Base-by-base conservation (phyloP, 2,888 invertebrate species). In the Pinctada fucata region DNA sequence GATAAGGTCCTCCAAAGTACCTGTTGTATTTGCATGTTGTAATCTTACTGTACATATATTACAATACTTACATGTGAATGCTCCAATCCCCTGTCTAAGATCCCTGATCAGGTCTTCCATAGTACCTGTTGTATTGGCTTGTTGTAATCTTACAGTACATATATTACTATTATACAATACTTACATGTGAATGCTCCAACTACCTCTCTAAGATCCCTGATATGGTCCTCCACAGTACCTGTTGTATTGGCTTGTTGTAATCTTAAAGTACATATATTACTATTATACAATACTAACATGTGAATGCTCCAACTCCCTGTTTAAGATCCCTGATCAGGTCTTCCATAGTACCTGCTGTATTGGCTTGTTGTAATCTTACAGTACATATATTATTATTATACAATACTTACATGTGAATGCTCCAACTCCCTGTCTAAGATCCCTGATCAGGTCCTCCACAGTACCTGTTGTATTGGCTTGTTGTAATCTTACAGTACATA, bases 331-430 rank as follows among this genome's bases (percentile, higher is more conserved):
- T 50, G n/a, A 65, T 74, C 48, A 65, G 65, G n/a, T 49, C 51
- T 16, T 50, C 31, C 3, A 65, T 48, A 8, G 65, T 50, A 45
- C 65, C 58, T 58, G 58, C 1, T 58, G 58, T 58, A 58, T 58
- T 58, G 13, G 16, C 31, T 31, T 31, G 31, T 31, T 31, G 31
- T 31, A 31, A 31, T 31, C 31, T 31, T 31, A 31, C 31, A 1
- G 31, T 31, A 31, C 31, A 31, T 31, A 31, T 31, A 31, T 31
- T 31, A 31, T 1, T 1, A 31, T 31, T 31, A 31, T 31, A 31
- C 31, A 31, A 31, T 49, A 74, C 74, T 66, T 74, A 74, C 74
- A 74, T 13, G 10, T 65, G 51, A 10, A 48, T 16, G 49, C 66
- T 10, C 5, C 6, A 50, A 45, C 51, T 13, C 65, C 50, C 10